Conservation (phyloP, 1,140 invertebrate genomes). For the Stegodyphus dumicola region DNA sequence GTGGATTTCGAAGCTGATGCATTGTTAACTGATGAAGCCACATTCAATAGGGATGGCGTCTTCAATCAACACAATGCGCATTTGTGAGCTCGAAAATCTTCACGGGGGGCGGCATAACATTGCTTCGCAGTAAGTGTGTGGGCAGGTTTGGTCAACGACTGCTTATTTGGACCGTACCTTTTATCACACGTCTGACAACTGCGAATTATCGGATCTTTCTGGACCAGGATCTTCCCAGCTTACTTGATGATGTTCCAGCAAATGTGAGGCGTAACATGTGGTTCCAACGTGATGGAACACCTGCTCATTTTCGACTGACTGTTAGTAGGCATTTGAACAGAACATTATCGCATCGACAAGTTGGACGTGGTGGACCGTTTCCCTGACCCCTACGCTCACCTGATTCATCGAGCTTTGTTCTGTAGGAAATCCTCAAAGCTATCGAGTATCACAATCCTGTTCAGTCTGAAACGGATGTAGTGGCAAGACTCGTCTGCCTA, state of each 20-base stretch:
- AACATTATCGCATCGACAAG: neutral
- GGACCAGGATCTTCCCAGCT: neutral
- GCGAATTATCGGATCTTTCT: neutral
- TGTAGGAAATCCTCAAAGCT: too few relatives aligned
- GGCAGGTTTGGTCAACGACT: neutral
- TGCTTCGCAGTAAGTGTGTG: neutral
- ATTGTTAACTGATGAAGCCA: neutral
- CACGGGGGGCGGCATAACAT: neutral
- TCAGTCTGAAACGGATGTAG: too few relatives aligned
- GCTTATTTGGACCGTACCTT: neutral
- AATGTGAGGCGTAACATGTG: neutral
- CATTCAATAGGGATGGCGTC: neutral
- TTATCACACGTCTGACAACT: neutral
- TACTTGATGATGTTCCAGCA: neutral
- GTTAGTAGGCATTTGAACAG: neutral
- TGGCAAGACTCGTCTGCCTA: too few relatives aligned
- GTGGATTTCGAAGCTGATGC: neutral
- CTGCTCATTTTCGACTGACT: neutral
- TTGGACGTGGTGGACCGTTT: neutral
- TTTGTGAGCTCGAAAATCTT: neutral
- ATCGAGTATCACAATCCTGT: too few relatives aligned
- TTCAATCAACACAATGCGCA: neutral
- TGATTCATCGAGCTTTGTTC: neutral
- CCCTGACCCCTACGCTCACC: neutral
- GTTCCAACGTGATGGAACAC: neutral